Conservation (phyloP, 1,140 invertebrate species). For the Vollenhovia emeryi region DNA sequence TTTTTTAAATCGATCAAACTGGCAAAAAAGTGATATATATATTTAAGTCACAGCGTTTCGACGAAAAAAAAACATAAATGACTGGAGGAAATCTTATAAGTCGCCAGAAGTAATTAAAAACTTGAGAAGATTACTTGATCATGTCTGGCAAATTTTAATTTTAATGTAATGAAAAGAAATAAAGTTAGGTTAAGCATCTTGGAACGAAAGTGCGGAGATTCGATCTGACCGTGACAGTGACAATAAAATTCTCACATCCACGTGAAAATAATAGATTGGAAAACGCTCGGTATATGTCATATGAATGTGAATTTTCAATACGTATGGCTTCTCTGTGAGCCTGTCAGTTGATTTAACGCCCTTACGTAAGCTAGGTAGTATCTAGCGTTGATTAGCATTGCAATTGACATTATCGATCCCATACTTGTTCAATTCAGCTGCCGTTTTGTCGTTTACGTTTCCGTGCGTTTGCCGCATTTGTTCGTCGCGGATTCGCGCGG, state of each 20-base stretch:
- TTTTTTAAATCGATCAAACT: too few species aligned
- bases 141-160: too few species aligned
- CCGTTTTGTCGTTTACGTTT: constrained; percentile 57
- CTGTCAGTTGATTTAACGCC: constrained; percentile 18
- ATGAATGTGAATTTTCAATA: constrained; percentile 8
- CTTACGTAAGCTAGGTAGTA: constrained; percentile 29
- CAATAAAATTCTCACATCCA: not conserved
- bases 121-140: too few species aligned
- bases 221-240: not conserved
- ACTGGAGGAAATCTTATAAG: too few species aligned
- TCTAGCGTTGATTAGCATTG: constrained; percentile 37
- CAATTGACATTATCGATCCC: constrained; percentile 51
- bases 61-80: too few species aligned
- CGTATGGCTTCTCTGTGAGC: not conserved
- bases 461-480: constrained; percentile 49
- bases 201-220: not conserved
- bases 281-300: not conserved
- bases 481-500: constrained; percentile 44
- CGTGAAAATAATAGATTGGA: not conserved
- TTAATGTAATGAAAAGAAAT: too few species aligned
- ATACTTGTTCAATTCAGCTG: constrained; percentile 46
- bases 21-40: too few species aligned
- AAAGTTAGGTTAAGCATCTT: constrained; percentile 50
- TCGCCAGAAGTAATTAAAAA: too few species aligned
- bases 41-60: too few species aligned